Base-by-base conservation (phyloP, 2,797 vertebrate genomes). In the Amazona ochrocephala region DNA sequence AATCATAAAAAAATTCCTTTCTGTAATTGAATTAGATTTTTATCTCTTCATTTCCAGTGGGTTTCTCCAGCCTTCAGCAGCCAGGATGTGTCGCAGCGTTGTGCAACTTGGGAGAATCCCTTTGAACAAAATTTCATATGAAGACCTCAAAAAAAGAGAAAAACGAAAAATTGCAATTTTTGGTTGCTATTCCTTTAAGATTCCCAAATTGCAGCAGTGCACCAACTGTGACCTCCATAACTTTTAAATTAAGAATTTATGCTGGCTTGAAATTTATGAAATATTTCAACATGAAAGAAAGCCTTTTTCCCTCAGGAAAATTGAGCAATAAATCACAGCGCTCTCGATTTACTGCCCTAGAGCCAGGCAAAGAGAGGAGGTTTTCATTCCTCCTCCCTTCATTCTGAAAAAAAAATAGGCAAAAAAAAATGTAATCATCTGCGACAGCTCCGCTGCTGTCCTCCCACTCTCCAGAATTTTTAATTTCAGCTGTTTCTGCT, bases 401-500 rank as follows among this genome's bases (percentile, higher is more conserved):
- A 87, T 99, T 98, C 96, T 87, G 90, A 54, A 95, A 96, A 95
- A 98, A 99, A 99, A 99, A 60, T 67, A 60, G 60, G 61, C 72
- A 17, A 4, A 92, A 95, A 98, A 98, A 99, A 99, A 99, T 98
- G 98, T 99, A 99, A 99, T 99, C 98, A 98, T 99, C 98, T 98
- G 98, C 99, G 98, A 99, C 97, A 98, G 99, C 99, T 99, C 99
- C 99, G 99, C 98, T 97, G 98, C 98, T 98, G 98, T 98, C 98
- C 98, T 98, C 98, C 98, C 98, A 98, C 98, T 98, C 98, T 98
- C 98, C 98, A 99, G 99, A 99, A 99, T 99, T 99, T 99, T 99
- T 99, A 99, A 99, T 99, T 99, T 99, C 98, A 99, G 99, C 98
- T 98, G 98, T 98, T 99, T 99, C 99, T 99, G 99, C 99, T 98